Conservation (phyloP, 2,888 invertebrate species). For the Melanophora roralis region DNA sequence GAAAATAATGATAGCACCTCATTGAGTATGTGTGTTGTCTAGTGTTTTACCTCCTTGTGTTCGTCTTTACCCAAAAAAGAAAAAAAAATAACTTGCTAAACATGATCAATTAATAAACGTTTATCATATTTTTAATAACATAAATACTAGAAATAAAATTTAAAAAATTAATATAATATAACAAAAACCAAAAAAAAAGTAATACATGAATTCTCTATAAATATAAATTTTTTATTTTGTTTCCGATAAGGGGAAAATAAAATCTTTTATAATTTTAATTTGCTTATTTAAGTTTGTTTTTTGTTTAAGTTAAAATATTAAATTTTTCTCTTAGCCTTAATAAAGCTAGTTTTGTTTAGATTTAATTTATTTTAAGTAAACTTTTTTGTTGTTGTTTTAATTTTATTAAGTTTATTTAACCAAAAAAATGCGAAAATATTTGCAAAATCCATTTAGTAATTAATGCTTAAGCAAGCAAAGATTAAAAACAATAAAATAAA, state of each 20-base stretch:
- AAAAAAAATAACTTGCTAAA: conserved; percentile 59
- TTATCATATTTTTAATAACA: conserved; percentile 25
- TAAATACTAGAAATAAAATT: conserved; percentile 20
- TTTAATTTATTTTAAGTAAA: conserved; percentile 65
- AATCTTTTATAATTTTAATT: conserved; percentile 68
- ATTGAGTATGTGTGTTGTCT: conserved; percentile 89
- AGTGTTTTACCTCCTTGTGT: conserved; percentile 92
- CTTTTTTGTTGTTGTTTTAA: conserved; percentile 73
- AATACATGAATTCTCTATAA: neutral
- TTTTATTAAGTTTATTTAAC: conserved; percentile 57
- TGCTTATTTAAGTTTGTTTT: conserved; percentile 68
- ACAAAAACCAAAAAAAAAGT: neutral
- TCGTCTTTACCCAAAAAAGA: conserved; percentile 83
- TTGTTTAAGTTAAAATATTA: conserved; percentile 54
- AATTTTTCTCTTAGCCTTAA: conserved; percentile 52
- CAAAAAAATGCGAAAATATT: conserved; percentile 4
- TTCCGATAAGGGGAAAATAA: neutral
- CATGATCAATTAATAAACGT: conserved; percentile 63
- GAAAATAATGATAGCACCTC: conserved; percentile 78
- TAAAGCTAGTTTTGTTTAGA: conserved; percentile 61
- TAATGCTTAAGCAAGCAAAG: conserved; percentile 62
- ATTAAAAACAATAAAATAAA: conserved; percentile 65
- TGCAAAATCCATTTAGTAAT: conserved; percentile 34
- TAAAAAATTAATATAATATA: neutral
- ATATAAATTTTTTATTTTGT: neutral